A percentile compares a stretch with the other conserved stretches of the same genome.
These are phyloP conservation scores for Mus spretus DNA, from an alignment of 2,797 vertebrate species.

Conservation along the genomic window DNA sequence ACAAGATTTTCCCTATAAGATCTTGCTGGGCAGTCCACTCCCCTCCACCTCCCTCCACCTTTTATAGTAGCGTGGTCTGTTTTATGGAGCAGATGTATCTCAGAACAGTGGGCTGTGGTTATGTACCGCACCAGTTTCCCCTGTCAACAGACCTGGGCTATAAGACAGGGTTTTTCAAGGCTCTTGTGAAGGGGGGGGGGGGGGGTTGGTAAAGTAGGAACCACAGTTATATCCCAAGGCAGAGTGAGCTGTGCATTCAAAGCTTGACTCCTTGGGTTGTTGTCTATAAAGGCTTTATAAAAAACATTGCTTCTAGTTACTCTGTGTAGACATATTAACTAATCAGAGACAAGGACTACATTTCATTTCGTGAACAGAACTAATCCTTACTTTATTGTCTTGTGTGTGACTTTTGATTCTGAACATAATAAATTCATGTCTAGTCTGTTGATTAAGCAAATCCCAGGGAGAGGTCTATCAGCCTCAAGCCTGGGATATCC, in stretches of 20 bases:
- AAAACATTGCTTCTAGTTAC: not conserved
- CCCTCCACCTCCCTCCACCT: not conserved
- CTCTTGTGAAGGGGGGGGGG: too few species aligned
- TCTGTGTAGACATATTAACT: not conserved
- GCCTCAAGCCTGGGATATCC: fast-evolving
- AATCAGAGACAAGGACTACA: too few species aligned
- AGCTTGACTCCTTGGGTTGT: not conserved
- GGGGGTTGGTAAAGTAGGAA: not conserved
- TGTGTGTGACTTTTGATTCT: not conserved
- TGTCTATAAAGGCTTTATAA: not conserved
- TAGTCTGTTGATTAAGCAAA: not conserved
- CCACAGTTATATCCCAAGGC: not conserved
- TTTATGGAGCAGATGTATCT: fast-evolving
- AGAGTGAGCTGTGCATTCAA: not conserved
- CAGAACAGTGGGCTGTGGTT: not conserved
- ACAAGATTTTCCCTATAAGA: not conserved
- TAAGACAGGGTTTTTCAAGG: not conserved
- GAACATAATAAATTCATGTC: not conserved
- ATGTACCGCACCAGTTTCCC: not conserved
- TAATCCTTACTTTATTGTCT: not conserved
- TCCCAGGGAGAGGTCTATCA: not conserved
- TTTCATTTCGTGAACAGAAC: not conserved
- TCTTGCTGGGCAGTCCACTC: too few species aligned
- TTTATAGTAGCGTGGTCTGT: not conserved
- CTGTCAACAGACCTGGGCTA: not conserved